A percentile compares a stretch with the other conserved stretches of the same genome.
Evolutionary conservation across 2,888 invertebrate species (phyloP).

Genomic region (Falcaria lacertinaria): DNA sequence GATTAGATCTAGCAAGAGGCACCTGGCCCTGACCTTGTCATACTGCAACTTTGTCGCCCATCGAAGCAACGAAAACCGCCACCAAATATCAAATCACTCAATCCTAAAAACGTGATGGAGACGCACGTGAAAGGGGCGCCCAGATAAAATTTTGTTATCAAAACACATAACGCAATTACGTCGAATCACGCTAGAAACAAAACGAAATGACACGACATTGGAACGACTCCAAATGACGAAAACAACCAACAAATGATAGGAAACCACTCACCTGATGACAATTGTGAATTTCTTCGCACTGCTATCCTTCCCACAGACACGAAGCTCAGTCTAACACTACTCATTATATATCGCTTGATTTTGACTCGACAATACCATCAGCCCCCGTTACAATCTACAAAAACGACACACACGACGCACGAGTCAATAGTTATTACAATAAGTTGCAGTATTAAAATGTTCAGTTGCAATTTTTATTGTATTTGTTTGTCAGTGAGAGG

Average conservation of each 20-base stretch:
- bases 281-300: conserved; percentile 67
- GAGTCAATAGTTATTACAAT: conserved; percentile 52
- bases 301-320: conserved; percentile 72
- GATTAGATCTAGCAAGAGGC: no score
- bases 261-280: conserved; percentile 64
- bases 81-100: background rate
- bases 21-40: background rate
- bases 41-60: background rate
- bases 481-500: conserved; percentile 78
- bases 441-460: conserved; percentile 37
- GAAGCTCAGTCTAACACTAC: conserved; percentile 73
- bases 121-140: conserved; percentile 16
- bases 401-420: conserved; percentile 31
- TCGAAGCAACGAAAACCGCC: background rate
- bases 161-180: conserved; percentile 42
- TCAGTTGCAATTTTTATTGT: conserved; percentile 69
- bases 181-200: conserved; percentile 21
- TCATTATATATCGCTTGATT: conserved; percentile 57
- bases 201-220: conserved; percentile 52
- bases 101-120: conserved; percentile 1
- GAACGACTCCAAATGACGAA: conserved; percentile 53
- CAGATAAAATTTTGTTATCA: conserved; percentile 58
- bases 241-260: conserved; percentile 41
- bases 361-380: conserved; percentile 60
- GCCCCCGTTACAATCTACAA: conserved; percentile 48